Evolutionary conservation across 2,888 invertebrate species (phyloP), one percentile per base, ranked within the genome.

Genomic region (Harpalus rufipes): DNA sequence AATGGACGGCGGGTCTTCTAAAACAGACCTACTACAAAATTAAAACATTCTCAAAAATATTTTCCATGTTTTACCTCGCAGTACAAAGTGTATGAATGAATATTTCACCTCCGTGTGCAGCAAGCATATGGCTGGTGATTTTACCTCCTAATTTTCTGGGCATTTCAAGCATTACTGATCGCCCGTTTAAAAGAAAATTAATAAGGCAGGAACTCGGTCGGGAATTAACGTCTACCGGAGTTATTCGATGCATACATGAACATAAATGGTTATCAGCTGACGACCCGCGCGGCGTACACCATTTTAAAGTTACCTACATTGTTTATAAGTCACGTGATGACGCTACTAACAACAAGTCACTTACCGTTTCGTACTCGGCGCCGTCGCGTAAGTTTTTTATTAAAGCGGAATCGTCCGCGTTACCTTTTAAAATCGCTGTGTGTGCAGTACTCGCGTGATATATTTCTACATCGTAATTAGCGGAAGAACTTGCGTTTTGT

Each of bases 401-500:
- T 76, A 93, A 92, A 14, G 93, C 94, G 0, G 94, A 93, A 51
- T 96, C 96, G 56, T 92, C 92, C 0, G 93, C 92, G 88, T 93
- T 93, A 7, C 93, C 93, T 90, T 93, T 94, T 41, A 97, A 92
- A 61, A 97, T 94, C 0, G 97, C 96, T 0, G 95, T 94, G 89
- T 98, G 98, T 0, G 98, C 97, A 14, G 95, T 94, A 7, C 94
- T 94, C 0, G 96, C 95, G 90, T 99, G 99, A 87, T 98, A 95
- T 86, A 99, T 96, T 91, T 99, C 99, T 0, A 99, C 99, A 90
- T 99, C 99, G 89, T 99, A 99, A 91, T 99, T 99, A 0, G 99
- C 98, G 84, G 99, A 99, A 0, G 98, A 97, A 90, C 97, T 97
- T 0, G 98, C 98, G 90, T 99, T 99, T 92, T 99, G 98, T 90